Conservation (phyloP, 2,888 invertebrate genomes). For the Seira musarum region DNA sequence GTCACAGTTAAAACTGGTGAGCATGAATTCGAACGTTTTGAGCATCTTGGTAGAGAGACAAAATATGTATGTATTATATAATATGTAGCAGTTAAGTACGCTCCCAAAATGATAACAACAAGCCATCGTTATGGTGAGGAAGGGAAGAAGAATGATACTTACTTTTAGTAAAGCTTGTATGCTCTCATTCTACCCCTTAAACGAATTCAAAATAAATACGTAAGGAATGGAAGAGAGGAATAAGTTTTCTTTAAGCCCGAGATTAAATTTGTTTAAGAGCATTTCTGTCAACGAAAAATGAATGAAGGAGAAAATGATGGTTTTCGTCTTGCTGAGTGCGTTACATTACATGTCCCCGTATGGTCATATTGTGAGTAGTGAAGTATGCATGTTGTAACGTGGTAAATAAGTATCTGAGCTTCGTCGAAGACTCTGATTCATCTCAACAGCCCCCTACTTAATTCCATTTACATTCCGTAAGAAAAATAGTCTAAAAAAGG, state of each 20-base stretch:
- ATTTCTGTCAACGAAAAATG: slow-evolving; percentile 31
- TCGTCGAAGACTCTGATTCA: not conserved
- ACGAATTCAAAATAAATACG: not conserved
- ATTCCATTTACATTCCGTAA: not conserved
- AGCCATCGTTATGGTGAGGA: not conserved
- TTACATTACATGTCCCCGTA: slow-evolving; percentile 38
- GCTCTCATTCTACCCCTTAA: slow-evolving; percentile 20
- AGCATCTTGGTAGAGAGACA: no score
- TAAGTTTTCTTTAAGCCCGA: not conserved
- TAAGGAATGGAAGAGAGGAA: not conserved
- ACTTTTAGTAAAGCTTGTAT: slow-evolving; percentile 1
- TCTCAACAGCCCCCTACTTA: no score
- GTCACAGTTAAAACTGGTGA: no score
- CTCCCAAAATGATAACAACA: not conserved
- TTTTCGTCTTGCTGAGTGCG: not conserved
- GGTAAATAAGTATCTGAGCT: not conserved
- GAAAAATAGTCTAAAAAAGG: slow-evolving; percentile 5
- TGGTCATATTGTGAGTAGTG: slow-evolving; percentile 46
- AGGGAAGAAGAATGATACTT: slow-evolving; percentile 16
- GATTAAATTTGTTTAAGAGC: not conserved
- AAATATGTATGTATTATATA: no score
- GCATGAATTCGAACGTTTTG: no score
- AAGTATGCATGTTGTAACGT: no score
- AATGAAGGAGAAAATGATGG: slow-evolving; percentile 20
- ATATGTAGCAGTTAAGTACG: no score